These are phyloP conservation scores for Petroica traversi DNA, from an alignment of 2,113 vertebrate species.

Conservation along the genomic window DNA sequence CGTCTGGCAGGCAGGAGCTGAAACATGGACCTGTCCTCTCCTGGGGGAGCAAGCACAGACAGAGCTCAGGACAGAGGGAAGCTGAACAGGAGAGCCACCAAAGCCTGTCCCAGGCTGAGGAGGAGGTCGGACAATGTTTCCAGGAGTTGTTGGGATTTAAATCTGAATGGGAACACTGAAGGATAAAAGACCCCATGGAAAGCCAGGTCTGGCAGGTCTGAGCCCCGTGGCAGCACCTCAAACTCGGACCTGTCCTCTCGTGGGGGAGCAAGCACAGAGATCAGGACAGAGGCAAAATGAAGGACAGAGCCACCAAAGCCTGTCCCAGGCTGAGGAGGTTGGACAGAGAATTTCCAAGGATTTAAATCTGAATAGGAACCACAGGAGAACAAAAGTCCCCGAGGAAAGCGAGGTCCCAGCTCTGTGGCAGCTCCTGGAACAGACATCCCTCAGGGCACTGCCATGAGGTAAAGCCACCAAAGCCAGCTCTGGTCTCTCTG, in stretches of 20 bases:
- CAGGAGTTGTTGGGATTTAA: not conserved
- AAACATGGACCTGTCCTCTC: not conserved
- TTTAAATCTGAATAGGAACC: not conserved
- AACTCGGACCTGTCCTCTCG: not conserved
- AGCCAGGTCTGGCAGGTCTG: not conserved
- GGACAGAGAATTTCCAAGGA: not conserved
- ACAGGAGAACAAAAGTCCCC: not conserved
- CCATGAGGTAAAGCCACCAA: not conserved
- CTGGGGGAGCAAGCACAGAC: not conserved
- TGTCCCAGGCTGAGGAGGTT: not conserved
- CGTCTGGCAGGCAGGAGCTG: fast-evolving
- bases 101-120: not conserved
- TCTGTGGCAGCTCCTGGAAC: not conserved
- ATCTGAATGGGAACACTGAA: not conserved
- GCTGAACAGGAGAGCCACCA: too few relatives aligned
- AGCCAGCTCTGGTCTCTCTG: not conserved
- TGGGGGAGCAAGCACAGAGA: fast-evolving
- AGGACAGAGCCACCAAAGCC: too few relatives aligned
- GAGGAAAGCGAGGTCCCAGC: not conserved
- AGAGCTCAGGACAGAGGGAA: fast-evolving
- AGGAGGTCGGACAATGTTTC: too few relatives aligned
- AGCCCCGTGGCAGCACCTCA: fast-evolving
- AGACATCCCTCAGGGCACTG: not conserved
- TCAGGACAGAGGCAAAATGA: fast-evolving
- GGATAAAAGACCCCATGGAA: not conserved